Conservation (phyloP, 1,140 invertebrate genomes). For the Drosophila obscura region DNA sequence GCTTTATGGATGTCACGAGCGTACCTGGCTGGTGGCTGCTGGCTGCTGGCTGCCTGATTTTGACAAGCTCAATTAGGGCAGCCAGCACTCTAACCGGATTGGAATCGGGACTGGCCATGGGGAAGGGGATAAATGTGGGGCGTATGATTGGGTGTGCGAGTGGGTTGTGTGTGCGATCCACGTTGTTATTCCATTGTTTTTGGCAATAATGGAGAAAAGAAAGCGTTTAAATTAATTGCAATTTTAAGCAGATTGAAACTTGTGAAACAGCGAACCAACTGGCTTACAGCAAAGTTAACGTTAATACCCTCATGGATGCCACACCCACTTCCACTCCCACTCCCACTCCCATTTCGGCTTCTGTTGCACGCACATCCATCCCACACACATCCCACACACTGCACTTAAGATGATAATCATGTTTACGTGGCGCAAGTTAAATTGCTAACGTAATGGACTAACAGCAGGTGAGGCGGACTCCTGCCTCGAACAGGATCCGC, state of each 20-base stretch:
- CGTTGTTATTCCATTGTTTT: constrained; percentile 37
- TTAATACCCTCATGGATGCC: constrained; percentile 41
- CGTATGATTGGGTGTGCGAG: constrained; percentile 4
- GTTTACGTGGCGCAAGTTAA: constrained; percentile 81
- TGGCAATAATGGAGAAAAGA: constrained; percentile 48
- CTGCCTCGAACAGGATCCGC: constrained; percentile 25
- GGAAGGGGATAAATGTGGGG: background rate
- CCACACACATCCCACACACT: constrained; percentile 43
- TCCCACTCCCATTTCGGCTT: constrained; percentile 34
- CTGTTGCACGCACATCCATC: constrained; percentile 57
- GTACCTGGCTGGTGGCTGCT: constrained; percentile 21
- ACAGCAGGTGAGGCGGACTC: constrained; percentile 67
- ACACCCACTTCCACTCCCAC: constrained; percentile 27
- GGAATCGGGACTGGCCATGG: constrained; percentile 31
- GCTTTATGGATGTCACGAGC: constrained; percentile 28
- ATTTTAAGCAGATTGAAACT: constrained; percentile 78
- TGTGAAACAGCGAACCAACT: constrained; percentile 58
- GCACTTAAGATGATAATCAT: constrained; percentile 82
- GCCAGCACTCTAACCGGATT: constrained; percentile 43
- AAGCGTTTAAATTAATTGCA: constrained; percentile 74
- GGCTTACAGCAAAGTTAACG: constrained; percentile 51
- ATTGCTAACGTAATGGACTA: constrained; percentile 81
- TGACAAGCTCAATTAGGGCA: constrained; percentile 76
- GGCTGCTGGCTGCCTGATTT: constrained; percentile 41
- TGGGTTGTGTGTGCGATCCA: background rate